These are phyloP conservation scores for Hylaeus volcanicus DNA, from an alignment of 1,140 invertebrate species.

Conservation along the genomic window DNA sequence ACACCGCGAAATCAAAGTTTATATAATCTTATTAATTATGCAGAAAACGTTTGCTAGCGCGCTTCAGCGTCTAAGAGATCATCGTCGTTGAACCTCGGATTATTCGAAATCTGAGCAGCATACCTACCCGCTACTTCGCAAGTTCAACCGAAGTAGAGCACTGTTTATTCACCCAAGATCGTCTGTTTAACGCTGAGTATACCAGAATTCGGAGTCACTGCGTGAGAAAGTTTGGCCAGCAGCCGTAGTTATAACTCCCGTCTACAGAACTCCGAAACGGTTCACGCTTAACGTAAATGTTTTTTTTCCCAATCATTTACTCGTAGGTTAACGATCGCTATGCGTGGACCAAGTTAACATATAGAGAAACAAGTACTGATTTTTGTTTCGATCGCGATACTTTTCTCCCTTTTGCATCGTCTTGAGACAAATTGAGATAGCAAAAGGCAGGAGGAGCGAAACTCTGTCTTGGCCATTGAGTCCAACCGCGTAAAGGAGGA, in stretches of 20 bases:
- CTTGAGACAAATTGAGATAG: background rate
- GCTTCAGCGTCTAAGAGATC: background rate
- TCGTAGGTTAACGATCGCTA: no score
- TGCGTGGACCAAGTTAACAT: no score
- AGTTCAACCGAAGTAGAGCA: constrained; percentile 38
- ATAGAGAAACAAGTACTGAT: no score
- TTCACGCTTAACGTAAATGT: background rate
- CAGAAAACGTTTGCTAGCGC: constrained; percentile 1
- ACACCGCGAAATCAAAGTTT: constrained; percentile 11
- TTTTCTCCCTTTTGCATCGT: no score
- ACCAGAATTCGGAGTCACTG: constrained; percentile 16
- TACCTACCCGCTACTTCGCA: constrained; percentile 34
- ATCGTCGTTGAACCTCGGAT: constrained; percentile 29
- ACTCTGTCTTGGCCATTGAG: constrained; percentile 19
- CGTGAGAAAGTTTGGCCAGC: constrained; percentile 33
- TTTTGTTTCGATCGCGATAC: no score
- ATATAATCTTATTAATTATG: constrained; percentile 8
- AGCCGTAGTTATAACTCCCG: background rate
- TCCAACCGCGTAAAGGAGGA: constrained; percentile 9
- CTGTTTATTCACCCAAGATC: constrained; percentile 51
- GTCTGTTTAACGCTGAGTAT: constrained; percentile 22
- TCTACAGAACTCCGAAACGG: no score
- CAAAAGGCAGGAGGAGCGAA: constrained; percentile 8
- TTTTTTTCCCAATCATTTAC: background rate
- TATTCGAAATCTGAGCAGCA: constrained; percentile 44